Percentiles rank a stretch among this genome's conserved stretches.
Conservation (phyloP, 2,113 vertebrate species). For the Planiliza haematocheilus region DNA sequence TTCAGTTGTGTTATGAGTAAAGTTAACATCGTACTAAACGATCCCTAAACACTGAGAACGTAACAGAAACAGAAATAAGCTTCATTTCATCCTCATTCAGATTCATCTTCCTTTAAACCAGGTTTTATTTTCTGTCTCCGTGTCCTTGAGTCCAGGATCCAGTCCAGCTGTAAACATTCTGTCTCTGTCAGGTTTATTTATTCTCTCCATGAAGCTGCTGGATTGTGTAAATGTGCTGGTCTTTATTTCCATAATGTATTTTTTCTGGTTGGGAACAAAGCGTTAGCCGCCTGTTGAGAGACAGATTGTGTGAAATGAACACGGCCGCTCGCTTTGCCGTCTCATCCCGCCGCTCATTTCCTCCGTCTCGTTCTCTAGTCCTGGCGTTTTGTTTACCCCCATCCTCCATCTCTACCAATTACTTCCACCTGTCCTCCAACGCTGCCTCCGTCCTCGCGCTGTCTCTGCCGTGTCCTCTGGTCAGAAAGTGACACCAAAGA, state of each 20-base stretch:
- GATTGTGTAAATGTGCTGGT: constrained; percentile 16
- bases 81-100: too few species aligned
- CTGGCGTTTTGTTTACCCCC: neutral
- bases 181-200: constrained; percentile 21
- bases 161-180: neutral
- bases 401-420: neutral
- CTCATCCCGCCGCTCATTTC: neutral
- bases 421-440: constrained; percentile 26
- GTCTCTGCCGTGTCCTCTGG: too few species aligned
- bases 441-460: neutral
- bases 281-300: constrained; percentile 24
- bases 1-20: too few species aligned
- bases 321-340: neutral
- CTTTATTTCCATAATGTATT: constrained; percentile 43
- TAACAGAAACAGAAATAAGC: too few species aligned
- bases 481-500: constrained; percentile 14
- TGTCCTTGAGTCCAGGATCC: too few species aligned
- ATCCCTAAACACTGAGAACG: too few species aligned
- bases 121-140: too few species aligned
- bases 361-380: neutral
- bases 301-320: constrained; percentile 49
- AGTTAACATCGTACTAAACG: too few species aligned
- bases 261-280: constrained; percentile 36
- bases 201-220: constrained; percentile 14
- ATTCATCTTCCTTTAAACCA: too few species aligned